Evolutionary conservation across 2,797 vertebrate genomes (phyloP).

Genomic region (Sebastes taczanowskii): DNA sequence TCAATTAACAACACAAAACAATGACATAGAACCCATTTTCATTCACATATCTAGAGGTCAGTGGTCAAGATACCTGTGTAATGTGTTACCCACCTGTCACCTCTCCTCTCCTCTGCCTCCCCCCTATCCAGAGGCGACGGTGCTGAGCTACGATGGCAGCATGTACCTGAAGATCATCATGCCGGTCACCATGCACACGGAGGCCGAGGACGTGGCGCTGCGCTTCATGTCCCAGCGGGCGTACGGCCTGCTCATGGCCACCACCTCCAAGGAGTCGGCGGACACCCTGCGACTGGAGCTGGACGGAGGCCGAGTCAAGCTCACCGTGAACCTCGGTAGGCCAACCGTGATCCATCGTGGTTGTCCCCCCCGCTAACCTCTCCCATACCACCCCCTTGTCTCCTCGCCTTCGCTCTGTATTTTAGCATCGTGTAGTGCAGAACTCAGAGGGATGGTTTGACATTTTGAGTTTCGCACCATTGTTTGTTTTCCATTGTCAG

Average conservation of each 20-base stretch:
- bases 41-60: too few relatives aligned
- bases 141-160: conserved; percentile 95
- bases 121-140: conserved; percentile 86
- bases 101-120: neutral
- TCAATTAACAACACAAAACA: too few relatives aligned
- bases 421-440: conserved; percentile 2
- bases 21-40: too few relatives aligned
- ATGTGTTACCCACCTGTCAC: accelerated
- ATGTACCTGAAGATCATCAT: conserved; percentile 97
- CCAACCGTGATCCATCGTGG: neutral
- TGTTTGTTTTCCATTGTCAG: neutral
- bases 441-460: conserved; percentile 10
- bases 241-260: conserved; percentile 94
- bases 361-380: conserved; percentile 6
- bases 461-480: conserved; percentile 2
- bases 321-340: conserved; percentile 95
- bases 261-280: conserved; percentile 93
- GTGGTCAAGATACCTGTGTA: too few relatives aligned
- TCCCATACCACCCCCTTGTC: conserved; percentile 6
- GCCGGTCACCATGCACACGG: conserved; percentile 89
- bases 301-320: conserved; percentile 92
- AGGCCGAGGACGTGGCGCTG: conserved; percentile 92
- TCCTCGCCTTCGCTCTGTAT: conserved; percentile 12
- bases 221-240: conserved; percentile 97
- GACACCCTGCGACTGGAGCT: conserved; percentile 95